phyloP scores from a whole-genome alignment of 2,888 invertebrate species.

The Ethmia dodecea region DNA sequence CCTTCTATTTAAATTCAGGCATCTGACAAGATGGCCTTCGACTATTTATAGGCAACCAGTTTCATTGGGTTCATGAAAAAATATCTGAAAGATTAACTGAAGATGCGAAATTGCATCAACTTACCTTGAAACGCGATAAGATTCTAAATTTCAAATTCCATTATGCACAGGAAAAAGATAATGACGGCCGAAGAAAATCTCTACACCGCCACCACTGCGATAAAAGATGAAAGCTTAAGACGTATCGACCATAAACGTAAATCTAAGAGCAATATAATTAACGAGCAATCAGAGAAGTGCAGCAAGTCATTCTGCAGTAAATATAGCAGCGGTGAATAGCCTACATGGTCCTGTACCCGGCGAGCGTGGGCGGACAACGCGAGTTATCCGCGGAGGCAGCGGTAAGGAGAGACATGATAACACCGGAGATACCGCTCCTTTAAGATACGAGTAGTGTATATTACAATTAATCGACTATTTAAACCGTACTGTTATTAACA shows the following conservation, averaged over 20 bases:
- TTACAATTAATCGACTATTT: constrained; percentile 32
- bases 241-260: constrained; percentile 8
- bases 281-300: constrained; percentile 16
- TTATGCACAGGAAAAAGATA: constrained; percentile 5
- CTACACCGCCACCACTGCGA: background rate
- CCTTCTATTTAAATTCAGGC: constrained; percentile 60
- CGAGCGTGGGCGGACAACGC: constrained; percentile 48
- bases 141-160: background rate
- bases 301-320: constrained; percentile 28
- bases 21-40: constrained; percentile 40
- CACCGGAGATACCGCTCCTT: constrained; percentile 27
- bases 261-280: constrained; percentile 20
- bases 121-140: background rate
- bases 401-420: constrained; percentile 36
- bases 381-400: constrained; percentile 43
- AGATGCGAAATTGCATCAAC: too few relatives aligned
- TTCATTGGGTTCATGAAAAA: constrained; percentile 16
- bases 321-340: constrained; percentile 23
- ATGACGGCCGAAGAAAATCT: constrained; percentile 1
- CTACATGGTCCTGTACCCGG: constrained; percentile 29
- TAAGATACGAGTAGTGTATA: constrained; percentile 28
- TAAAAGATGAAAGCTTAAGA: constrained; percentile 7
- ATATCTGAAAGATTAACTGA: constrained; percentile 16
- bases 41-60: constrained; percentile 39
- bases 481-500: constrained; percentile 27